Base-by-base conservation (phyloP, 2,113 vertebrate genomes). In the Brachyistius frenatus region DNA sequence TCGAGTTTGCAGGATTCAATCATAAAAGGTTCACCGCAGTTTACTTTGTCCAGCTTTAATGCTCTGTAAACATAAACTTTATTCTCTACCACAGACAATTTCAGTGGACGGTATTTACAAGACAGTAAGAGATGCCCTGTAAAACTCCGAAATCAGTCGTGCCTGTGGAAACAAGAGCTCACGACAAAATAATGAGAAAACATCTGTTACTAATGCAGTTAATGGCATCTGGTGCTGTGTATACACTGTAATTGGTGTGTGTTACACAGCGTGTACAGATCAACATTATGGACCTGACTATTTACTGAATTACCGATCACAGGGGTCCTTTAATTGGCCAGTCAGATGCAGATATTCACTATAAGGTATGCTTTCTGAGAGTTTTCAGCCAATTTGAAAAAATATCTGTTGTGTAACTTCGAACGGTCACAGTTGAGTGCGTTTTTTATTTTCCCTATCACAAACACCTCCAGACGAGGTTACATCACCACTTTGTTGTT, bases 381-480 rank as follows among this genome's bases (percentile, higher is more conserved):
- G 52, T 32, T 78, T 65, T 62, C 35, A 30, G 7, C 23, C 16
- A 47, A 11, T 14, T 9, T 3, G 0, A 9, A 60, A 55, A 65
- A 10, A 60, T 16, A 11, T 52, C 60, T 2, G 36, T 60, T 72
- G 44, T 15, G 55, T 81, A 56, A 68, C 56, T 57, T 23, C 32
- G 52, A 41, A 67, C 64, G 60, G 52, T 81, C 67, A 66, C 78
- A 76, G 67, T 70, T 62, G 41, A 84, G 63, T 60, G 66, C 81
- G 15, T 74, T 81, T 72, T 23, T 83, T 71, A 56, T 79, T 73
- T 80, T 73, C 57, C 32, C 55, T 33, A 14, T 75, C 57, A 44
- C 55, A 71, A 82, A 76, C 71, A 86, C 78, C 85, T 77, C 76
- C 83, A 86, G 77, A 88, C 47, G 57, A 62, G 76, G 46, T 83